Evolutionary conservation across 2,888 invertebrate species (phyloP).

Genomic region (Dysmachus trigonus): DNA sequence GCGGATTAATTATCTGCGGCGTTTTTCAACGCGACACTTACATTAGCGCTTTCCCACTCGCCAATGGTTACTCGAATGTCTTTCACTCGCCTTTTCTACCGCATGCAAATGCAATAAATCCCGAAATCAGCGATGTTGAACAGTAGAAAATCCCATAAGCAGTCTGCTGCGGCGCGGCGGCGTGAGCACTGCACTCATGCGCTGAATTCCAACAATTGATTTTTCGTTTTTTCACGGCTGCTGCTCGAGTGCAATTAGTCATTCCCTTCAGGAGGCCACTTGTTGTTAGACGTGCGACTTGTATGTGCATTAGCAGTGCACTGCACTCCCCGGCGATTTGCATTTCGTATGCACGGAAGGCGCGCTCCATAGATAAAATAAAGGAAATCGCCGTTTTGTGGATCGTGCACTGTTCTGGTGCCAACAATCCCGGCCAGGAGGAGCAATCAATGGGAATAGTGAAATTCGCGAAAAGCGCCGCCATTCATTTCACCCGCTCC

Average conservation of each 20-base stretch:
- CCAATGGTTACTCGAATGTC: not conserved
- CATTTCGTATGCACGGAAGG: constrained; percentile 2
- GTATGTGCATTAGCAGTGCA: not conserved
- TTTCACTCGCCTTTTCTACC: not conserved
- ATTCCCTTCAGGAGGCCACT: constrained; percentile 30
- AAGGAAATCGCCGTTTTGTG: constrained; percentile 32
- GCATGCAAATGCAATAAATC: constrained; percentile 22
- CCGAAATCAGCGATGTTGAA: not conserved
- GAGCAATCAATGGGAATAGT: constrained; percentile 19
- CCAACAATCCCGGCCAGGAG: not conserved
- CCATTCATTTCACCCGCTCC: constrained; percentile 16
- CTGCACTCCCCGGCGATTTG: not conserved
- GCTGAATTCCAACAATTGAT: constrained; percentile 9
- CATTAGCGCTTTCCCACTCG: not conserved
- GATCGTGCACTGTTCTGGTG: not conserved
- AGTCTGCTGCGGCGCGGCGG: too few species aligned
- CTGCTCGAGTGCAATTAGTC: constrained; percentile 27
- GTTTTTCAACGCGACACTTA: not conserved
- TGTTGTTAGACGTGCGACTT: constrained; percentile 2
- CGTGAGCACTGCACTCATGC: not conserved
- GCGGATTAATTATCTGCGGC: not conserved
- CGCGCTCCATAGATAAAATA: constrained; percentile 11
- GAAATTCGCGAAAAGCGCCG: not conserved
- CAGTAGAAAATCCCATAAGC: constrained; percentile 20
- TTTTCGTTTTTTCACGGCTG: not conserved